Evolutionary conservation across 2,888 invertebrate species (phyloP), one percentile per base, ranked within the genome.

Genomic region (Netelia inedita): DNA sequence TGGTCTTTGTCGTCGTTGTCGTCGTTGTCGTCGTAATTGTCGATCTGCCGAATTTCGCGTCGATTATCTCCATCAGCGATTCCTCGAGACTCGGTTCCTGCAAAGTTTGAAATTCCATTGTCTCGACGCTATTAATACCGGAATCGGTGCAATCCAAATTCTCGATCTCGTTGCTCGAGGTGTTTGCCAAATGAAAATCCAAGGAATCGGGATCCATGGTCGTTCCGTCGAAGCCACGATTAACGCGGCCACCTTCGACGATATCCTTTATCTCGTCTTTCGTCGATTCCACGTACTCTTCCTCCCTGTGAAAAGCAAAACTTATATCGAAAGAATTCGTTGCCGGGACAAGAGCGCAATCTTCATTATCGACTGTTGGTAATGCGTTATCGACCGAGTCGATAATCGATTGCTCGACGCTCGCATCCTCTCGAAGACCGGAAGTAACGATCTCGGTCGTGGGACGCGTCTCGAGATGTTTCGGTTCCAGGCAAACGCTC

Each of bases 91-190:
- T 93, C 0, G 90, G 91, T 73, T 93, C 92, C 66, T 91, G 90
- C 23, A 92, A 92, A 8, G 89, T 88, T 76, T 92, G 92, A 75
- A 93, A 90, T 80, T 93, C 93, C 9, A 93, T 89, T n/a, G 93
- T 93, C 81, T 93, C 93, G 2, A 94, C 93, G 82, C 93, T 93
- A 55, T 94, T 93, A 81, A 94, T 93, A 2, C 93, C 93, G 10
- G 93, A 94, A 84, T 93, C 93, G 1, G 90, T 88, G 79, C 91
- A 92, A 75, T 93, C 93, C 21, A 89, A 73, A 53, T 91, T 89
- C 53, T 93, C 92, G 9, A 85, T 86, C 28, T 87, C 87, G 57
- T 83, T 82, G 59, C 65, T 79, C n/a, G 87, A 73, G 1, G 89
- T 75, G 46, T 82, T 82, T 9, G 66, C 80, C 6, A 90, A 85